Percentiles rank a stretch among this genome's conserved stretches.
These are phyloP conservation scores for Fukomys damarensis DNA, from an alignment of 2,113 vertebrate species.

Conservation along the genomic window DNA sequence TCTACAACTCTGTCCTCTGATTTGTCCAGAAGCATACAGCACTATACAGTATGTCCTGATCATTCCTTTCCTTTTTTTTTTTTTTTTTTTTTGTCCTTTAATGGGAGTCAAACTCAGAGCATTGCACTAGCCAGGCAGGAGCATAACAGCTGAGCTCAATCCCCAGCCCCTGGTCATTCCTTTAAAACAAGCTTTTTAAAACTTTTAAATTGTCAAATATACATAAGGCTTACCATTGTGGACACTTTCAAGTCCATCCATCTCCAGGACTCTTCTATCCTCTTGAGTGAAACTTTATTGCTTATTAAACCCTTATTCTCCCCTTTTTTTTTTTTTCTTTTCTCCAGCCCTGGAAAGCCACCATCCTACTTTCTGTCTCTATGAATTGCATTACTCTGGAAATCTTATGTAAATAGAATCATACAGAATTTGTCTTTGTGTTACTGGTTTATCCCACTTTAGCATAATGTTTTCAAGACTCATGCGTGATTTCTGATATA, in stretches of 20 bases:
- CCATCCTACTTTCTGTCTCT: not conserved
- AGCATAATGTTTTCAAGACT: not conserved
- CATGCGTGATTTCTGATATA: accelerated
- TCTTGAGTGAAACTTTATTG: not conserved
- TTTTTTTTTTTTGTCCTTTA: no score
- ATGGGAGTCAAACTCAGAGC: no score
- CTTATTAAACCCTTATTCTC: not conserved
- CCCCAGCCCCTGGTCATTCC: not conserved
- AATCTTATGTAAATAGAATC: not conserved
- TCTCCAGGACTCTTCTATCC: not conserved
- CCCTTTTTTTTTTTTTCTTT: no score
- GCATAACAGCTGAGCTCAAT: no score
- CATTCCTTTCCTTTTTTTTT: not conserved
- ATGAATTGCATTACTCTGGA: not conserved
- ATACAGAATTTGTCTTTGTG: accelerated
- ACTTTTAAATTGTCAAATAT: not conserved
- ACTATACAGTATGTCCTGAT: not conserved
- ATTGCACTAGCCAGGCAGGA: no score
- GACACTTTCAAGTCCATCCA: not conserved
- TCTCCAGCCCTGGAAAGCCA: not conserved
- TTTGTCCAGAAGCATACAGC: not conserved
- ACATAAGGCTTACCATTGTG: not conserved
- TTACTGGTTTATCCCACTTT: not conserved
- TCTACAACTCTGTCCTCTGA: not conserved
- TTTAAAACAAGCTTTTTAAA: not conserved